Base-by-base conservation (phyloP, 2,113 vertebrate species). In the Genyomyrus donnyi region DNA sequence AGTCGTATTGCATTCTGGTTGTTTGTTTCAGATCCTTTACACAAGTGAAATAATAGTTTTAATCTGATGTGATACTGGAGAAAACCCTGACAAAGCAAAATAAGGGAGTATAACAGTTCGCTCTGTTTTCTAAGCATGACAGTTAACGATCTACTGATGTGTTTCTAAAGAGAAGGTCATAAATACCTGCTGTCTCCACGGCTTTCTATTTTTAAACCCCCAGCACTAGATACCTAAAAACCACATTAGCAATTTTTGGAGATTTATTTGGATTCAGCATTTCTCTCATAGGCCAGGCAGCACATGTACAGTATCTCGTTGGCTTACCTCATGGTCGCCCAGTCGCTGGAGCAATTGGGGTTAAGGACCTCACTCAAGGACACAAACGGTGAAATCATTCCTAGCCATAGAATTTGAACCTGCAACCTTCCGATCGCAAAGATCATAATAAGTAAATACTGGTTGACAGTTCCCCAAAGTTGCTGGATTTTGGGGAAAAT, bases 241-340 rank as follows among this genome's bases (percentile, higher is more conserved):
- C 50, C 83, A 85, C 52, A 49, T 50, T 88, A 50, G 52, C 87
- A 84, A 50, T 90, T 84, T 88, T 77, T 88, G 10, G 45, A 62
- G 0, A 17, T 77, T 90, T 83, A 17, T 89, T 31, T 87, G 85
- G 21, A 52, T 88, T 91, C 90, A 91, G 87, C 88, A 89, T 90
- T 91, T 89, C 56, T 45, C 88, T 85, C 45, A 74, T 52, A 83
- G 62, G 80, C 58, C 88, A 58, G 84, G 91, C 90, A 92, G 89
- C 80, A 86, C 49, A 27, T 86, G 31, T 48, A 45, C 58, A 87
- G 52, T 88, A 35, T 90, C 42, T 88, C 17, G 8, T 70, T 35
- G 50, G 50, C 21, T 46, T 15, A 35, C 21, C 48, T 27, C 49
- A 11, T 88, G 49, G n/a, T 89, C 21, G 31, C 96, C 96, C 94